A percentile compares a stretch with the other conserved stretches of the same genome.
Evolutionary conservation across 2,113 vertebrate genomes (phyloP).

Genomic region (Bubalus kerabau): DNA sequence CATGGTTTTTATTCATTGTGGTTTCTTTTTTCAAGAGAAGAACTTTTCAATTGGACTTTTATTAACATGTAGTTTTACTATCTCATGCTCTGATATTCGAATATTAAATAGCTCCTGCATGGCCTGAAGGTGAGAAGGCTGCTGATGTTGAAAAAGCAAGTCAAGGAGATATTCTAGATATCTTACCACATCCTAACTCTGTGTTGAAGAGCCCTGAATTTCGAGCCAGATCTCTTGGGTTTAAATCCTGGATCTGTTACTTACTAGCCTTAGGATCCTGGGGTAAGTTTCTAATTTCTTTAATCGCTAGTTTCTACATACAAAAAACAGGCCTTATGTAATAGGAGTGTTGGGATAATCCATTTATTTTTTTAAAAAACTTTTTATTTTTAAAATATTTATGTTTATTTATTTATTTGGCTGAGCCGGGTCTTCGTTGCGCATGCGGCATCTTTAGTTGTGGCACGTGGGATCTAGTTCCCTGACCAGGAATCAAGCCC

Average conservation of each 20-base stretch:
- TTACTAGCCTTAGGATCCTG: neutral
- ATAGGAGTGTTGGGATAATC: neutral
- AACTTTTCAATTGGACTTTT: neutral
- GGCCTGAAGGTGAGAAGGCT: neutral
- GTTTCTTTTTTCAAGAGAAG: neutral
- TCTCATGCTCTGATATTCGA: neutral
- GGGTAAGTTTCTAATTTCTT: neutral
- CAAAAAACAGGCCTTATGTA: neutral
- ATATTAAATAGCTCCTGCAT: neutral
- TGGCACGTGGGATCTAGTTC: neutral
- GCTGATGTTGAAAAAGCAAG: neutral
- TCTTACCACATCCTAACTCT: neutral
- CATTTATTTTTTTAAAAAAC: neutral
- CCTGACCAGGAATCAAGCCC: neutral
- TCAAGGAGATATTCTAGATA: neutral
- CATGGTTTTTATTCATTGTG: neutral
- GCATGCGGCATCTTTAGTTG: neutral
- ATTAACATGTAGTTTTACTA: neutral
- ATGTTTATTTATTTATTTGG: neutral
- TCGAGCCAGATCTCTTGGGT: neutral
- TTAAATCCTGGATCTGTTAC: neutral
- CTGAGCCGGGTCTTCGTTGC: neutral
- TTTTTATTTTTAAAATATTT: neutral
- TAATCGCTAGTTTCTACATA: neutral
- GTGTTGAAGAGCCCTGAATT: neutral